A percentile compares a stretch with the other conserved stretches of the same genome.
Evolutionary conservation across 2,113 vertebrate species (phyloP).

Genomic region (Pristiophorus japonicus): DNA sequence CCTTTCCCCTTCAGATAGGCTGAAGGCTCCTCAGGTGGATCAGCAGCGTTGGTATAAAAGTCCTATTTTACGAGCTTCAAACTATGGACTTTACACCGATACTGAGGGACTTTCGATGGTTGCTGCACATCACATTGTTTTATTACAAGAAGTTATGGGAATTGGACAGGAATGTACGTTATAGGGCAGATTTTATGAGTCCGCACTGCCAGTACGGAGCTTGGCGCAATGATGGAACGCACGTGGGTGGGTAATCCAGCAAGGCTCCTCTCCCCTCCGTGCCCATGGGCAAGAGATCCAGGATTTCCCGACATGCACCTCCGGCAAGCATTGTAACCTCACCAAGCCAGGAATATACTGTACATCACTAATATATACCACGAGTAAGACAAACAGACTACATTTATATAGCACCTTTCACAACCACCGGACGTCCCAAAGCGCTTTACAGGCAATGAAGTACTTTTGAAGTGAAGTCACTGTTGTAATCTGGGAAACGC

Average conservation of each 20-base stretch:
- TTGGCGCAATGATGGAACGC: background rate
- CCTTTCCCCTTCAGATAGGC: background rate
- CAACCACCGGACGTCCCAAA: no score
- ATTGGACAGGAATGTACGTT: background rate
- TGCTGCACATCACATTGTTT: background rate
- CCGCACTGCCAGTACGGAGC: background rate
- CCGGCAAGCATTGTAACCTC: no score
- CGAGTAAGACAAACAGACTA: no score
- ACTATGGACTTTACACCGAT: background rate
- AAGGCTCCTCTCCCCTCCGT: background rate
- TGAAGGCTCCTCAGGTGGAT: background rate
- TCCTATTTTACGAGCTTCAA: background rate
- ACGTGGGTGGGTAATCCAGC: no score
- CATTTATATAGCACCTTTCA: no score
- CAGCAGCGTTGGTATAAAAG: background rate
- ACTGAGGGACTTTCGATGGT: background rate
- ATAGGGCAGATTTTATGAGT: background rate
- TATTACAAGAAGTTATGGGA: background rate
- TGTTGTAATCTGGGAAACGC: no score
- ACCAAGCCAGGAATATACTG: no score
- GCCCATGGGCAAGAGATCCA: background rate
- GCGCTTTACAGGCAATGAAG: no score
- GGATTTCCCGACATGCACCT: background rate
- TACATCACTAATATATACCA: no score
- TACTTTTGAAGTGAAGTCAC: no score